Evolutionary conservation across 2,888 invertebrate species (phyloP), one percentile per base, ranked within the genome.

Genomic region (Isoperla grammatica): DNA sequence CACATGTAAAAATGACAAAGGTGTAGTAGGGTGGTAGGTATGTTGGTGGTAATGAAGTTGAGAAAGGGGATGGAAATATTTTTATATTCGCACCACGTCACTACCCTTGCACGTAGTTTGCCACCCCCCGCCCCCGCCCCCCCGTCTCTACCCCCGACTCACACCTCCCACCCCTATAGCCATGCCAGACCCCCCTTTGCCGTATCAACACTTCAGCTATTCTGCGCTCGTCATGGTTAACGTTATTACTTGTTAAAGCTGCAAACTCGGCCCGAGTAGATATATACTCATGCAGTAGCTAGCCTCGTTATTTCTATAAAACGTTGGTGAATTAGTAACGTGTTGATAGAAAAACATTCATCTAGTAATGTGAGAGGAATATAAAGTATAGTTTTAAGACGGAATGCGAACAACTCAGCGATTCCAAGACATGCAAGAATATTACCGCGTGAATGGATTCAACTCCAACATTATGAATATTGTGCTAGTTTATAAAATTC

Each of bases 31-130:
- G 46, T 19, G 46, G 46, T 19, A 46, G 46, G 46, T 46, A 29
- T 29, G 46, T 50, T 50, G 49, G 53, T 53, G 53, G 39, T 39
- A 53, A 53, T 39, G 39, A 39, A 53, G 53, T 53, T 37, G 15
- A 53, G 20, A 35, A 39, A 29, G 39, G 39, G 45, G 45, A 11
- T n/a, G 37, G 40, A 12, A 13, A 40, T 40, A 40, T 15, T 49
- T 49, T 29, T 49, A 49, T 49, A 49, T 49, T 11, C 49, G 49
- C n/a, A 49, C 13, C 49, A 35, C 29, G 35, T 50, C 49, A 8
- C 11, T 22, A 15, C 35, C 35, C n/a, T 23, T 20, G 23, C 49
- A 35, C 49, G 49, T 29, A 40, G 42, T 15, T 29, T 15, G 49
- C 45, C 15, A 11, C 13, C n/a, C 37, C 6, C 6, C 37, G 37